Evolutionary conservation across 1,140 invertebrate species (phyloP), one percentile per base, ranked within the genome.

Genomic region (Prorops nasuta): DNA sequence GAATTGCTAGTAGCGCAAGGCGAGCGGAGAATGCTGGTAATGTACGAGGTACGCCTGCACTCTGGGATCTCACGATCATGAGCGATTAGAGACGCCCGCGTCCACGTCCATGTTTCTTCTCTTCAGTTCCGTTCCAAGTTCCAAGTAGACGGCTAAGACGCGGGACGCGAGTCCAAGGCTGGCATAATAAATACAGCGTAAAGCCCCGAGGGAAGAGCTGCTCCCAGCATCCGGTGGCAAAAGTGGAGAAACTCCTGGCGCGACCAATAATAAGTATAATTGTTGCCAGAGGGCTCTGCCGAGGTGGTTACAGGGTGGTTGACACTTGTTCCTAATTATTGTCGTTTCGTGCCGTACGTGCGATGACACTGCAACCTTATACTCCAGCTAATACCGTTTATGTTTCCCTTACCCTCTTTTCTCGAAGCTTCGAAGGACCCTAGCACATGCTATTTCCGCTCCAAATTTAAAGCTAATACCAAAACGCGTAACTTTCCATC

Each of bases 211-310:
- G 49, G 54, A 56, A 63, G 47, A n/a, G n/a, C n/a, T n/a, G n/a
- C n/a, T n/a, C 47, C 47, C 44, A 45, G 54, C 54, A 63, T 63
- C 58, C 58, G 62, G 58, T 59, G 64, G 57, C 64, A 60, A 66
- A 65, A 62, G 21, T 32, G 10, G 12, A 44, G 22, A 44, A 16
- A 20, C 31, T 32, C n/a, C n/a, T n/a, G n/a, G n/a, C n/a, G n/a
- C n/a, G n/a, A n/a, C n/a, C n/a, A n/a, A n/a, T n/a, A n/a, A n/a
- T n/a, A n/a, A n/a, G n/a, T n/a, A n/a, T n/a, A n/a, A n/a, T n/a
- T n/a, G n/a, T 22, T 19, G 28, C 14, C 36, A 36, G 37, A 24
- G 37, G 18, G 39, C 47, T 39, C 43, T 32, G 39, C 24, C 46
- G 10, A 19, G 7, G 18, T 38, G 6, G 15, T 31, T 16, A 16